Conservation (phyloP, 2,797 vertebrate genomes). For the Tapirus indicus region DNA sequence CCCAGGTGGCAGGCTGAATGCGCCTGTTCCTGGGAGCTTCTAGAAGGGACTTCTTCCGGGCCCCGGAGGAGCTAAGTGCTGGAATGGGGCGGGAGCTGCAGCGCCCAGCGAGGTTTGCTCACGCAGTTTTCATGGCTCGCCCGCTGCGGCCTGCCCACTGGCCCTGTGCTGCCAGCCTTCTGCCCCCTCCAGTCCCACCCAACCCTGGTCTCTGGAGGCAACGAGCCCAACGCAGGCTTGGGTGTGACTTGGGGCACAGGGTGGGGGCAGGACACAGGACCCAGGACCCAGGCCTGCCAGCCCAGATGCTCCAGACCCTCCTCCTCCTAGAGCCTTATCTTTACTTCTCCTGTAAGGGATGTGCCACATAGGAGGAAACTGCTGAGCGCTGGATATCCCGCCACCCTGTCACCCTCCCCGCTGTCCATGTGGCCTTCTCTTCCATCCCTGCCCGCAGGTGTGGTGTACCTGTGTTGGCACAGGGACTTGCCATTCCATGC, state of each 20-base stretch:
- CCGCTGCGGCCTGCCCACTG: not conserved
- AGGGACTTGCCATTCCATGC: fast-evolving
- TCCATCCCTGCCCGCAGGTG: too few relatives aligned
- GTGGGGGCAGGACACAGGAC: fast-evolving
- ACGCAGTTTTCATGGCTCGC: not conserved
- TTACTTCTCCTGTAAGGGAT: fast-evolving
- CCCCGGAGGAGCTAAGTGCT: not conserved
- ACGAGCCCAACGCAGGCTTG: not conserved
- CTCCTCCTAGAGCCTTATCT: too few relatives aligned
- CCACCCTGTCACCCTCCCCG: fast-evolving
- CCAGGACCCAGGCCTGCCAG: not conserved
- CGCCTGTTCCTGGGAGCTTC: not conserved
- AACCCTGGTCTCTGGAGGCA: not conserved
- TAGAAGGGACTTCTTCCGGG: not conserved
- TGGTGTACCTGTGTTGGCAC: not conserved
- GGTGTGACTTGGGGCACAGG: too few relatives aligned
- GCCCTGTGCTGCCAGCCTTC: not conserved
- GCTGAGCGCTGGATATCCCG: fast-evolving
- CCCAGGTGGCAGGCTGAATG: not conserved
- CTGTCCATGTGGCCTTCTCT: fast-evolving
- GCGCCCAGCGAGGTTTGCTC: fast-evolving
- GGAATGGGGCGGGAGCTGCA: not conserved
- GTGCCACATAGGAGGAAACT: fast-evolving
- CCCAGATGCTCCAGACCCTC: not conserved
- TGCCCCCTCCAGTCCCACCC: not conserved